Conservation (phyloP, 2,888 invertebrate species). For the Vandiemenella viatica region DNA sequence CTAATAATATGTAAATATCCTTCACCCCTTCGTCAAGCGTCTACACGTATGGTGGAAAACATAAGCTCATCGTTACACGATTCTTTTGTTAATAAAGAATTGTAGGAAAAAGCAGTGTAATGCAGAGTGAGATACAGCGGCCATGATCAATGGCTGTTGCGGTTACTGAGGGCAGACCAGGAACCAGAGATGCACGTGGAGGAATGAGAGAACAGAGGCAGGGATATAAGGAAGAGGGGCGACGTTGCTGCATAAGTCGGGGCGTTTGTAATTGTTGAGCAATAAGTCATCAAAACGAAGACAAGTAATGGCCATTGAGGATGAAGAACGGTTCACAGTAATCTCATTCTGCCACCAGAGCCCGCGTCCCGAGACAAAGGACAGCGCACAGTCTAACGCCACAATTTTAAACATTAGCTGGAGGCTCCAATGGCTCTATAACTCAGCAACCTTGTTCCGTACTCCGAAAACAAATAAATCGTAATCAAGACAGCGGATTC, state of each 20-base stretch:
- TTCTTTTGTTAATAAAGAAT: too few relatives aligned
- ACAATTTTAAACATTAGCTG: background rate
- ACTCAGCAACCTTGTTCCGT: background rate
- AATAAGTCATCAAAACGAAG: conserved; percentile 15
- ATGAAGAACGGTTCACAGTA: conserved; percentile 11
- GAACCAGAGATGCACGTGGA: too few relatives aligned
- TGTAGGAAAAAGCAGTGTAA: too few relatives aligned
- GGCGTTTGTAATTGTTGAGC: conserved; percentile 15
- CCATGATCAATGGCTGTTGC: too few relatives aligned
- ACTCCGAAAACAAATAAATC: background rate
- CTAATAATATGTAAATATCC: too few relatives aligned
- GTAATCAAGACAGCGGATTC: background rate
- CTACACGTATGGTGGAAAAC: too few relatives aligned
- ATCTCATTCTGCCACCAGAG: background rate
- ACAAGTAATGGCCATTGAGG: conserved; percentile 16
- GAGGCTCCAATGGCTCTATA: background rate
- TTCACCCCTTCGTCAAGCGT: too few relatives aligned
- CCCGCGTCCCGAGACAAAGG: background rate
- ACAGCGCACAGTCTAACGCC: background rate
- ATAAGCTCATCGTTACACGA: too few relatives aligned
- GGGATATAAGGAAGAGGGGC: too few relatives aligned
- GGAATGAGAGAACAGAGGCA: too few relatives aligned
- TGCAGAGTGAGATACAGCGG: too few relatives aligned
- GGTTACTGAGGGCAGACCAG: too few relatives aligned
- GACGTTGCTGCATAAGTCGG: conserved; percentile 13